These are phyloP conservation scores for Sceloporus tristichus DNA, from an alignment of 2,113 vertebrate genomes.

Conservation along the genomic window DNA sequence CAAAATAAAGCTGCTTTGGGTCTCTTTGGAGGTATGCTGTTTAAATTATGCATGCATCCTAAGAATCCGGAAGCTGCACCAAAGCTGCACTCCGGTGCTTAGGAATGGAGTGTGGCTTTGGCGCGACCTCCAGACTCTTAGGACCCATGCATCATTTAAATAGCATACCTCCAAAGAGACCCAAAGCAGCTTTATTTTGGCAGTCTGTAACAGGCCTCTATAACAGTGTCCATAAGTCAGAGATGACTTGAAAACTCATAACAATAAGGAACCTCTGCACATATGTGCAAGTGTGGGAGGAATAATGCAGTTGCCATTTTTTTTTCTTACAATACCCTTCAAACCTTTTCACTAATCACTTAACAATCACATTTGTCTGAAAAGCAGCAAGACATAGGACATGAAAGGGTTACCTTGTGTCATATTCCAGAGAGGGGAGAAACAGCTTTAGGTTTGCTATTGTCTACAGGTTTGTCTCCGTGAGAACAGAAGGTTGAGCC, in stretches of 20 bases:
- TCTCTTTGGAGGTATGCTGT: no score
- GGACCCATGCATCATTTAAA: no score
- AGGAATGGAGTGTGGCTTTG: no score
- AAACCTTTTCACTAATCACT: constrained; percentile 38
- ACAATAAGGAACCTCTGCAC: rapidly evolving
- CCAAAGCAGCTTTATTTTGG: no score
- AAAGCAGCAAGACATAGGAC: constrained; percentile 57
- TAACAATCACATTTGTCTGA: constrained; percentile 55
- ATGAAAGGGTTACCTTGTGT: constrained; percentile 69
- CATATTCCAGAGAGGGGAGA: constrained; percentile 35
- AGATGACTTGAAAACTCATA: not conserved
- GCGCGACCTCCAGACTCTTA: no score
- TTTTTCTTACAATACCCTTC: not conserved
- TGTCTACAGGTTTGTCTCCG: constrained; percentile 72
- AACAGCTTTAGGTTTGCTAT: constrained; percentile 58
- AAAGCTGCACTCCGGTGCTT: no score
- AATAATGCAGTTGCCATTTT: not conserved
- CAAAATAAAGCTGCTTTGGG: no score
- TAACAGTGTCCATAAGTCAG: no score
- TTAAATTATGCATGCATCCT: no score
- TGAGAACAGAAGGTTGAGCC: constrained; percentile 77
- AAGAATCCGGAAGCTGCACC: no score
- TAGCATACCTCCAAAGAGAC: no score
- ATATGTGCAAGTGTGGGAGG: not conserved
- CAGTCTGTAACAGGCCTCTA: no score